Evolutionary conservation across 2,888 invertebrate genomes (phyloP).

Genomic region (Troides aeacus): DNA sequence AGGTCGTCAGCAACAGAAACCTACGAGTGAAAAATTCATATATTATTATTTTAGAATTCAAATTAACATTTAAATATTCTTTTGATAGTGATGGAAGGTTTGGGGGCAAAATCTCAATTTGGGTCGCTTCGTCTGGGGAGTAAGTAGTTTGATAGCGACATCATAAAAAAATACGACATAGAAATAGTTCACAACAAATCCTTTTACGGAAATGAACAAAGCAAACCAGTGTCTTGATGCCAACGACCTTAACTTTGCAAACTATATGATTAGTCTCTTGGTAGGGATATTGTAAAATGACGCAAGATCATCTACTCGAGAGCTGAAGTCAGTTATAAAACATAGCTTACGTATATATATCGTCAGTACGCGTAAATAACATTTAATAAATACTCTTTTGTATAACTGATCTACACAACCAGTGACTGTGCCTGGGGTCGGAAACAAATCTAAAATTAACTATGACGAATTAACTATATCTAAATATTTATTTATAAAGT

Average conservation of each 20-base stretch:
- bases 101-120: too few species aligned
- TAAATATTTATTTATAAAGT: neutral
- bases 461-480: neutral
- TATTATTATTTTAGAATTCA: too few species aligned
- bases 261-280: conserved; percentile 4
- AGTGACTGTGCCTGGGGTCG: too few species aligned
- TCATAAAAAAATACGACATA: neutral
- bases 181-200: neutral
- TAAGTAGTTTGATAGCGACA: too few species aligned
- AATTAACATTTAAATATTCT: too few species aligned
- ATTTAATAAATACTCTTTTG: neutral
- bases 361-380: neutral
- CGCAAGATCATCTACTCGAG: conserved; percentile 7
- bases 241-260: conserved; percentile 25
- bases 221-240: conserved; percentile 3
- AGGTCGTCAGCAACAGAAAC: too few species aligned
- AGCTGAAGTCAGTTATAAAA: neutral
- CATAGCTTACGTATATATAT: neutral
- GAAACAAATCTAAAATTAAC: too few species aligned
- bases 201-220: neutral
- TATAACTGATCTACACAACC: neutral
- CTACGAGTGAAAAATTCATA: too few species aligned
- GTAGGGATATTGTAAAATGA: conserved; percentile 14
- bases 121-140: too few species aligned
- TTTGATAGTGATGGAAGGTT: too few species aligned